Percentiles rank a stretch among this genome's conserved stretches.
These are phyloP conservation scores for Litoditis marina DNA, from an alignment of 2,888 invertebrate species.

Conservation along the genomic window DNA sequence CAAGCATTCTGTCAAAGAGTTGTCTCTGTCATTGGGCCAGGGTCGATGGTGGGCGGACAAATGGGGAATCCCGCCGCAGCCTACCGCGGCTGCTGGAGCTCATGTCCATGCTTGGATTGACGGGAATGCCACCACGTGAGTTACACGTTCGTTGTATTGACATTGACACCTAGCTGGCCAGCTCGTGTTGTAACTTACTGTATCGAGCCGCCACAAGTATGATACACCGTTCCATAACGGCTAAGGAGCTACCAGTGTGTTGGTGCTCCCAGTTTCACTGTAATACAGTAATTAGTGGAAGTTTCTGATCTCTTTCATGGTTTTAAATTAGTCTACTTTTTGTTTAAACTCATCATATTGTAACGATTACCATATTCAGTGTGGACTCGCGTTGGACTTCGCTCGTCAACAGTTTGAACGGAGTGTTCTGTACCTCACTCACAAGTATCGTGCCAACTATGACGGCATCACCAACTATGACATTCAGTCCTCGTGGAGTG, in stretches of 20 bases:
- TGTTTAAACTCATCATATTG: too few relatives aligned
- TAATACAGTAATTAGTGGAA: not conserved
- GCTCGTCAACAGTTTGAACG: constrained; percentile 84
- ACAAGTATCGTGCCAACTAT: constrained; percentile 86
- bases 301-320: too few relatives aligned
- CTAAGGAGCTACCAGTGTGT: too few relatives aligned
- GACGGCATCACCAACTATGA: constrained; percentile 78
- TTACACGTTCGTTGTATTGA: too few relatives aligned
- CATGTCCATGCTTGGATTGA: constrained; percentile 91
- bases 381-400: constrained; percentile 81
- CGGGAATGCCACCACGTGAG: constrained; percentile 19
- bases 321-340: too few relatives aligned
- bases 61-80: constrained; percentile 86
- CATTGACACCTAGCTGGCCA: too few relatives aligned
- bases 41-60: constrained; percentile 76
- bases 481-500: constrained; percentile 68
- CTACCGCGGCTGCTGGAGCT: constrained; percentile 85
- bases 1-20: constrained; percentile 79
- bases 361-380: too few relatives aligned
- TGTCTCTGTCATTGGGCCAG: constrained; percentile 86
- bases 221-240: too few relatives aligned
- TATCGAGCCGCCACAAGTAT: too few relatives aligned
- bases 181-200: too few relatives aligned
- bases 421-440: constrained; percentile 89
- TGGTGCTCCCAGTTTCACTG: too few relatives aligned